Conservation (phyloP, 2,888 invertebrate species). For the Drosophila incognita region DNA sequence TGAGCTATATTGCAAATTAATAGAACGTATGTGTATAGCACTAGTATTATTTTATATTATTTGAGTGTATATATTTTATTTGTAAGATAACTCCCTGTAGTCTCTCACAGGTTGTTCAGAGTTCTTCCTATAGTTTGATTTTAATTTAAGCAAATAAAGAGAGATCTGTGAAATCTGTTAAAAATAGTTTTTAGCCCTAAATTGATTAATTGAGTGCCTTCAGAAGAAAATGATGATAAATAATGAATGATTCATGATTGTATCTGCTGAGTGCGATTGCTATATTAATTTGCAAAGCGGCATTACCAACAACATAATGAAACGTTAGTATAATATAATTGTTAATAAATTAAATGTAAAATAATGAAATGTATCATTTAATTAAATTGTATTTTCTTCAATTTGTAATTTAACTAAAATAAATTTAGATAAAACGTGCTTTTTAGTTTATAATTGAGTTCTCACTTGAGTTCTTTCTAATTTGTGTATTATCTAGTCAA, state of each 20-base stretch:
- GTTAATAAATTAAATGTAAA: background rate
- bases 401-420: background rate
- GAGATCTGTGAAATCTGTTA: background rate
- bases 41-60: background rate
- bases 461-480: background rate
- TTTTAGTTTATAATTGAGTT: background rate
- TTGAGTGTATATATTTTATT: background rate
- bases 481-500: background rate
- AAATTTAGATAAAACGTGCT: background rate
- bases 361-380: background rate
- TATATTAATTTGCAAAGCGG: background rate
- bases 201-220: background rate
- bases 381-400: background rate
- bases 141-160: no score
- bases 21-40: background rate
- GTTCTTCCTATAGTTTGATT: background rate
- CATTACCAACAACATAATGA: background rate
- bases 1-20: slow-evolving; percentile 30
- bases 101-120: background rate
- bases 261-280: background rate
- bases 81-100: background rate
- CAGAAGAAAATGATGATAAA: background rate
- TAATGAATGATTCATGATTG: background rate
- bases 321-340: background rate
- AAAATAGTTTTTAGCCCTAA: background rate